phyloP scores from a whole-genome alignment of 2,797 vertebrate genomes.

The Erpetoichthys calabaricus region DNA sequence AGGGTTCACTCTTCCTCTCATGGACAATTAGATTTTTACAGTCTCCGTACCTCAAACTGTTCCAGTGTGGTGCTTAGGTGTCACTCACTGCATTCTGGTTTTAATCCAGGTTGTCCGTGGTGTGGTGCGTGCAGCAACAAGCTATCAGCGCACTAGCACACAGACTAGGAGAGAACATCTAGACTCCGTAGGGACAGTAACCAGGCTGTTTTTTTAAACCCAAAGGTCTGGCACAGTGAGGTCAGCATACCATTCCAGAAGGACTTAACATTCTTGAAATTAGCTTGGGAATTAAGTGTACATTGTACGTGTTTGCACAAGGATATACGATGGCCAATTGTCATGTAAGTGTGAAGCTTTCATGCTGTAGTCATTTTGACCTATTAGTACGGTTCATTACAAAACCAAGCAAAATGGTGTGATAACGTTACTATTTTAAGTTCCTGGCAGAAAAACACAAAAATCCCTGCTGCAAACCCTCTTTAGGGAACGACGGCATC shows the following conservation, averaged over 20 bases:
- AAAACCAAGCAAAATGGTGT: constrained; percentile 52
- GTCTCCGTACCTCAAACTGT: no score
- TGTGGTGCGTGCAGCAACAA: no score
- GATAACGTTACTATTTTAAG: constrained; percentile 46
- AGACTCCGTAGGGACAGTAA: no score
- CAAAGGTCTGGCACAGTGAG: not conserved
- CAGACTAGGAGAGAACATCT: no score
- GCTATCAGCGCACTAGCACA: no score
- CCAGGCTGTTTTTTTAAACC: no score
- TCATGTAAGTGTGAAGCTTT: constrained; percentile 11
- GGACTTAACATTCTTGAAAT: constrained; percentile 3
- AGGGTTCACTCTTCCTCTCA: no score
- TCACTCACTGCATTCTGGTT: no score
- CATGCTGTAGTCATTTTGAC: constrained; percentile 26
- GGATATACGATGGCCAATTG: constrained; percentile 7
- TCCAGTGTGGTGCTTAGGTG: no score
- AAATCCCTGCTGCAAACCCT: constrained; percentile 36
- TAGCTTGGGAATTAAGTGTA: constrained; percentile 6
- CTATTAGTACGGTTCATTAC: constrained; percentile 37
- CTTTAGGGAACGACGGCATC: not conserved
- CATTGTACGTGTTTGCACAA: constrained; percentile 6
- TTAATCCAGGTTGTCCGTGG: no score
- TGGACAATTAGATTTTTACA: no score
- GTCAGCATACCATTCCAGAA: not conserved
- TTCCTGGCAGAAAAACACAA: constrained; percentile 35